Evolutionary conservation across 2,113 vertebrate species (phyloP).

Genomic region (Phycodurus eques): DNA sequence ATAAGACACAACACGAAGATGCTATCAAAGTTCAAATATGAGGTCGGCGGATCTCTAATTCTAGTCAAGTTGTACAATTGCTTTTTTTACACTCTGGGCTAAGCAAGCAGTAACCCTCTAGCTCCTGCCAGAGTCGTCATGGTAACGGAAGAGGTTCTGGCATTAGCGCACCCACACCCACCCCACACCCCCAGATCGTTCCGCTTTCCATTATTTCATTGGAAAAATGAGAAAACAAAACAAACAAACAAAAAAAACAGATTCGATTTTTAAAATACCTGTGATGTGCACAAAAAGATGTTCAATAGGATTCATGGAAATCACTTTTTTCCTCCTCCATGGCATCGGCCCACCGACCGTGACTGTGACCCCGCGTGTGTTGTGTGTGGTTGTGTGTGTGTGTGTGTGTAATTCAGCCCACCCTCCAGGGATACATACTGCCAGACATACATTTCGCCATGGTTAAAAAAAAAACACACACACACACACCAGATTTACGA

Average conservation of each 20-base stretch:
- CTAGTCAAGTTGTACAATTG: neutral
- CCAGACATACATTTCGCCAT: constrained; percentile 18
- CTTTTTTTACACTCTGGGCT: too few species aligned
- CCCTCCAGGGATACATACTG: constrained; percentile 23
- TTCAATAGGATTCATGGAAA: neutral
- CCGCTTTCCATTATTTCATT: neutral
- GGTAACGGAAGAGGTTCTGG: too few species aligned
- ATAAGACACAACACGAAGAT: too few species aligned
- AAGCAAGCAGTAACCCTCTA: too few species aligned
- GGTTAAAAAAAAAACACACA: neutral
- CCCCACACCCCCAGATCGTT: too few species aligned
- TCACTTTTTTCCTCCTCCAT: neutral
- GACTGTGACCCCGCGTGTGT: constrained; percentile 25
- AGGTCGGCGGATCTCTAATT: too few species aligned
- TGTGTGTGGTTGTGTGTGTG: neutral
- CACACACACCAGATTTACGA: constrained; percentile 1
- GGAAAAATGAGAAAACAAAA: neutral
- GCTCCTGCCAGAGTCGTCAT: neutral
- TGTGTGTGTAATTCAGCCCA: constrained; percentile 18
- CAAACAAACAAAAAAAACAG: neutral
- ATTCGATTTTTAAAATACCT: neutral
- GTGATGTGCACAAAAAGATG: too few species aligned
- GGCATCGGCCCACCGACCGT: constrained; percentile 24
- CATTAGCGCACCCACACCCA: too few species aligned
- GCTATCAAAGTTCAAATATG: too few species aligned